These are phyloP conservation scores for Cirrhinus molitorella DNA, from an alignment of 2,797 vertebrate genomes.

Conservation along the genomic window DNA sequence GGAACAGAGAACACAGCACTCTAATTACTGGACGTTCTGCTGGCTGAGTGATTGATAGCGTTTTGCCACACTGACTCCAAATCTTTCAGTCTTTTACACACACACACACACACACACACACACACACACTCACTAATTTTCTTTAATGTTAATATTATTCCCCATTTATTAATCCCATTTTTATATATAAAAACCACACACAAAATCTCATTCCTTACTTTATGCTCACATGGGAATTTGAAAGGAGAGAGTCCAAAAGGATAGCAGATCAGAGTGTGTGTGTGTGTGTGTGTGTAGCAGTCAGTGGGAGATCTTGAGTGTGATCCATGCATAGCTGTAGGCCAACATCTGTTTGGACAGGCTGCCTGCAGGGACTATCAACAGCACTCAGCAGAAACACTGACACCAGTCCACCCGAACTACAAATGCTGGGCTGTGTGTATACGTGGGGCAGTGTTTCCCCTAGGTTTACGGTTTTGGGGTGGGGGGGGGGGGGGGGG, in stretches of 20 bases:
- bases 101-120: not conserved
- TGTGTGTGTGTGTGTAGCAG: conserved; percentile 76
- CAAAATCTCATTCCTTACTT: conserved; percentile 13
- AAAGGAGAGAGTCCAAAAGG: conserved; percentile 25
- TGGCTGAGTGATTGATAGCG: conserved; percentile 87
- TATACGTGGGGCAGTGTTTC: too few species aligned
- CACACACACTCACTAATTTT: not conserved
- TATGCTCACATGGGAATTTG: conserved; percentile 15
- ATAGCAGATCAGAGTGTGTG: conserved; percentile 39
- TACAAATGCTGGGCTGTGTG: conserved; percentile 18
- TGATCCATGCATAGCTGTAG: conserved; percentile 76
- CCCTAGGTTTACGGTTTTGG: too few species aligned
- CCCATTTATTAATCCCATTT: not conserved
- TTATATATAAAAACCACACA: conserved; percentile 6
- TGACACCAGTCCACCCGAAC: conserved; percentile 30
- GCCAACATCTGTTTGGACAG: conserved; percentile 69
- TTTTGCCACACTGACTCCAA: conserved; percentile 83
- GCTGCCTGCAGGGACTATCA: conserved; percentile 64
- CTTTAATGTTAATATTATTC: not conserved
- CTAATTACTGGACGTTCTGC: conserved; percentile 86
- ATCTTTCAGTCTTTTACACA: conserved; percentile 76
- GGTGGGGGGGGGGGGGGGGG: too few species aligned
- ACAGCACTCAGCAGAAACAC: conserved; percentile 56
- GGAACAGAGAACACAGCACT: conserved; percentile 39
- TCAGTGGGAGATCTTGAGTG: conserved; percentile 85